Percentiles rank a stretch among this genome's conserved stretches.
These are phyloP conservation scores for Motacilla alba DNA, from an alignment of 2,113 vertebrate species.

Conservation along the genomic window DNA sequence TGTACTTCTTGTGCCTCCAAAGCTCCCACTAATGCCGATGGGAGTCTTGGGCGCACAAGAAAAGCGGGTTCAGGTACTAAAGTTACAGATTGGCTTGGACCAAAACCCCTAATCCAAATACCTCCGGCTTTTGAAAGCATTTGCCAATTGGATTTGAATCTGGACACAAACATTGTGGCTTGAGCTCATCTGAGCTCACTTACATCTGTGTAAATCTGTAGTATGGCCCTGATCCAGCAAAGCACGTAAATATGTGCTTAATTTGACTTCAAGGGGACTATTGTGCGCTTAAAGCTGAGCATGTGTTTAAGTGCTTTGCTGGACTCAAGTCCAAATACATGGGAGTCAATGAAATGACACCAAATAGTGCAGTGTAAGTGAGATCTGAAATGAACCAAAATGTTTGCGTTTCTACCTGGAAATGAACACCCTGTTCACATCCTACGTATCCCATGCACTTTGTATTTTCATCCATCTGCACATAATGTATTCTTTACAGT, in stretches of 20 bases:
- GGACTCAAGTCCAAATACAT: slow-evolving; percentile 49
- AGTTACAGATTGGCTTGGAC: slow-evolving; percentile 68
- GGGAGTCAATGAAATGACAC: slow-evolving; percentile 60
- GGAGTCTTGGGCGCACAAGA: slow-evolving; percentile 51
- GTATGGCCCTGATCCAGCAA: slow-evolving; percentile 54
- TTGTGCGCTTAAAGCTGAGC: slow-evolving; percentile 59
- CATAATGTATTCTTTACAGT: slow-evolving; percentile 7
- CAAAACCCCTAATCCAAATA: slow-evolving; percentile 67
- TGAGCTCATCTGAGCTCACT: slow-evolving; percentile 69
- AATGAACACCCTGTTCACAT: slow-evolving; percentile 21
- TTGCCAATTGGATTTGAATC: slow-evolving; percentile 69
- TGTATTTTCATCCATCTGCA: slow-evolving; percentile 15
- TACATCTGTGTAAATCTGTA: slow-evolving; percentile 70
- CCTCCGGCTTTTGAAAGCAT: slow-evolving; percentile 57
- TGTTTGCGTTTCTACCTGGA: slow-evolving; percentile 53
- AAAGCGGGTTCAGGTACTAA: slow-evolving; percentile 61
- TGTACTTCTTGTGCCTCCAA: slow-evolving; percentile 49
- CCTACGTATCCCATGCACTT: neutral
- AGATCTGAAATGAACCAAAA: slow-evolving; percentile 65
- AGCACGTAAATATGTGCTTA: slow-evolving; percentile 67
- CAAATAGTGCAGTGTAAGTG: slow-evolving; percentile 30
- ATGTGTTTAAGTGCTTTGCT: slow-evolving; percentile 68
- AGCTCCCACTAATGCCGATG: slow-evolving; percentile 59
- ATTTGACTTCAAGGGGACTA: slow-evolving; percentile 68
- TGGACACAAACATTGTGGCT: slow-evolving; percentile 68